Base-by-base conservation (phyloP, 2,113 vertebrate species). In the Burhinus oedicnemus region DNA sequence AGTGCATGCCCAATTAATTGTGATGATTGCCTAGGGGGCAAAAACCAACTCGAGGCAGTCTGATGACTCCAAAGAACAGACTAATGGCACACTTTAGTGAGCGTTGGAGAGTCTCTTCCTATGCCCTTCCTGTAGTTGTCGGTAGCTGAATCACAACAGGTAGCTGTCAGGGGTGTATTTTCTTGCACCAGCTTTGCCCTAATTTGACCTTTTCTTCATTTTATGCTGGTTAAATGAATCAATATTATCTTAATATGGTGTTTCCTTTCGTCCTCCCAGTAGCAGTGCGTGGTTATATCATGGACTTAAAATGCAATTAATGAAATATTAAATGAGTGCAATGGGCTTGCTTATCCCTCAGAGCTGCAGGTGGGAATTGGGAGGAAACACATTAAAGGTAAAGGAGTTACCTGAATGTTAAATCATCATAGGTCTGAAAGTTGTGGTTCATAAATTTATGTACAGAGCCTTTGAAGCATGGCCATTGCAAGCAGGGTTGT, bases 1-100 rank as follows among this genome's bases (percentile, higher is more conserved):
- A 97, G 95, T 95, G 55, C 91, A 57, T 89, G 82, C 44, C 84
- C 84, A 96, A 97, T 97, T 97, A 96, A 95, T 94, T 96, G 64
- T 95, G 95, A 95, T 95, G 75, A 94, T 65, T 96, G 89, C 96
- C 93, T 91, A n/a, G 68, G 71, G 95, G 93, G 29, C 45, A 90
- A 93, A 95, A 87, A 38, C 54, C 87, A 83, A 93, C 93, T 83
- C 1, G 2, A 94, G 60, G 80, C 86, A 91, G 66, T 58, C 51
- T 88, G 90, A 87, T 84, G 84, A 83, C 64, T 92, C 68, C 44
- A 57, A 92, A 94, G 36, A 84, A 77, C 51, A 85, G 71, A 74
- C 47, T 92, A 96, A 92, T 45, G 44, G 81, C 38, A 93, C 55
- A 83, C 22, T 83, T 92, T 81, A 76, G 66, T 36, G 51, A 95